Conservation (phyloP, 2,888 invertebrate genomes). For the Dicranocentrus wangi region DNA sequence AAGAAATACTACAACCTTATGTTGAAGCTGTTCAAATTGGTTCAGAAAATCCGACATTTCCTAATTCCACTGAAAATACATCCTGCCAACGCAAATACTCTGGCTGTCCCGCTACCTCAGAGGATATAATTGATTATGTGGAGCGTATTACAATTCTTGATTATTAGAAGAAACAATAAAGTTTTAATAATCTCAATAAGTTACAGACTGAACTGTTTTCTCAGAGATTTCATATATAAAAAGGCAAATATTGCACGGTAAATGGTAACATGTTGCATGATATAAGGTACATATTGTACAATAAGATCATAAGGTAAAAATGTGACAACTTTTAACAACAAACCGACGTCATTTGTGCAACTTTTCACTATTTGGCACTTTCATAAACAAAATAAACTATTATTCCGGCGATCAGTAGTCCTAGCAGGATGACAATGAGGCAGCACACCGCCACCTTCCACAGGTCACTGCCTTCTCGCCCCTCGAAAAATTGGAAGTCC, state of each 20-base stretch:
- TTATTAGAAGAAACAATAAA: conserved; percentile 22
- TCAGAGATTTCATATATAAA: too few relatives aligned
- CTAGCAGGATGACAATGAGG: conserved; percentile 35
- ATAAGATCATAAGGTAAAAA: too few relatives aligned
- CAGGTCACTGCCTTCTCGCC: conserved; percentile 40
- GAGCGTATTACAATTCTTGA: conserved; percentile 33
- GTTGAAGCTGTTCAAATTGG: conserved; percentile 42
- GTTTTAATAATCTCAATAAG: too few relatives aligned
- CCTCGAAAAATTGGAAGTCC: conserved; percentile 61
- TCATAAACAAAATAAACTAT: conserved; percentile 24
- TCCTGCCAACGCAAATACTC: conserved; percentile 35
- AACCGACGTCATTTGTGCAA: neutral
- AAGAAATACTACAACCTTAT: conserved; percentile 23
- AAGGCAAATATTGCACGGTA: too few relatives aligned
- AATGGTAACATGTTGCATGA: too few relatives aligned
- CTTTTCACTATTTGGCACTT: conserved; percentile 57
- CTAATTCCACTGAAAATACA: too few relatives aligned
- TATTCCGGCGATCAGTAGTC: conserved; percentile 39
- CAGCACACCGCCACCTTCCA: conserved; percentile 54
- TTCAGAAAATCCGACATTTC: neutral
- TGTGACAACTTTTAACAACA: too few relatives aligned
- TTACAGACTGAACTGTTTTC: conserved; percentile 2
- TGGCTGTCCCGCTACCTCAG: conserved; percentile 38
- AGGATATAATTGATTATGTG: conserved; percentile 45
- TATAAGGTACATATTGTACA: too few relatives aligned